Conservation (phyloP, 2,888 invertebrate species). For the Willowsia nigromaculata region DNA sequence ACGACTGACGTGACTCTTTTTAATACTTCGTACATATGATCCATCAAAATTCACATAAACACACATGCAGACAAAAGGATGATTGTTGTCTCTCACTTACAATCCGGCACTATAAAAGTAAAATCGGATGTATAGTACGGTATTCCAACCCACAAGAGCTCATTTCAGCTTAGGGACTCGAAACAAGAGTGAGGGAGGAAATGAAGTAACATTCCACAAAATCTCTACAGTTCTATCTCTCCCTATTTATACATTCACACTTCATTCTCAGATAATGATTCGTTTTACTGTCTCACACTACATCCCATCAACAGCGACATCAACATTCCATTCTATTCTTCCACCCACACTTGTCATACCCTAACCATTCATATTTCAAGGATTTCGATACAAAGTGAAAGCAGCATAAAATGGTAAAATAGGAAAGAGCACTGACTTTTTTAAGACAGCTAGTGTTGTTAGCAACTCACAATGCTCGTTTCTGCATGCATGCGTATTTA, state of each 20-base stretch:
- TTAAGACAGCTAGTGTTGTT: not conserved
- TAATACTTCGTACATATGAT: not conserved
- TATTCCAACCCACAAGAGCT: not conserved
- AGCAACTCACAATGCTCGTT: not conserved
- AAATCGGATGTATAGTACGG: not conserved
- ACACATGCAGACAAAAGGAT: not conserved
- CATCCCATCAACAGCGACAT: not conserved
- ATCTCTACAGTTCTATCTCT: not conserved
- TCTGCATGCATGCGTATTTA: not conserved
- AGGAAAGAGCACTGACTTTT: conserved; percentile 4
- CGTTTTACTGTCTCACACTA: not conserved
- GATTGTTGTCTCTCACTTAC: not conserved
- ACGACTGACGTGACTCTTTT: not conserved
- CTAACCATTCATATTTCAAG: not conserved
- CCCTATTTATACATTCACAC: conserved; percentile 40
- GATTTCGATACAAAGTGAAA: not conserved
- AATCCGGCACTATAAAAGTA: not conserved
- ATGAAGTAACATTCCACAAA: conserved; percentile 37
- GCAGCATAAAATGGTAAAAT: not conserved
- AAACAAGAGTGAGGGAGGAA: not conserved
- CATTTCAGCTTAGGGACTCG: not conserved
- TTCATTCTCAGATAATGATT: conserved; percentile 56
- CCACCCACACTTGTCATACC: not conserved
- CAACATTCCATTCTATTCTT: not conserved
- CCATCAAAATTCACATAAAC: not conserved